These are phyloP conservation scores for Sycophaga agraensis DNA, from an alignment of 1,140 invertebrate genomes.

Conservation along the genomic window DNA sequence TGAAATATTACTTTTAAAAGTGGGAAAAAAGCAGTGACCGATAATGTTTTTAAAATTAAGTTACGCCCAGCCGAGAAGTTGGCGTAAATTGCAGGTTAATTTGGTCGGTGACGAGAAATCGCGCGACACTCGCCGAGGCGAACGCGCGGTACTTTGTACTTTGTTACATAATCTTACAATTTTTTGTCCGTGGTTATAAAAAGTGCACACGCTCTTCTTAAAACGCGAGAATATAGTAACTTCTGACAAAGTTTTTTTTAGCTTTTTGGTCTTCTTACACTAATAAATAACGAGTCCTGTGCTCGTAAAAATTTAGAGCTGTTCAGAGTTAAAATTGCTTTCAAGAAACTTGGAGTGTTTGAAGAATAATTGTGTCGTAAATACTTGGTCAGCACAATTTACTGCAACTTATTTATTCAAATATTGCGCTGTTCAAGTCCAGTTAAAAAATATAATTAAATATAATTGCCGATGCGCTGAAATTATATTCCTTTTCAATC, in stretches of 20 bases:
- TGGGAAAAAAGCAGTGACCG: too few relatives aligned
- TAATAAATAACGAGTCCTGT: conserved; percentile 14
- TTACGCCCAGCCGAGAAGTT: too few relatives aligned
- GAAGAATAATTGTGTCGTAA: conserved; percentile 23
- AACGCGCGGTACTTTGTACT: too few relatives aligned
- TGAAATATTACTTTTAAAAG: too few relatives aligned
- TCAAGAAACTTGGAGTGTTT: conserved; percentile 13
- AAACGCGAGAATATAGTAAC: neutral
- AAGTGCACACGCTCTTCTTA: neutral
- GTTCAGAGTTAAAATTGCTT: conserved; percentile 18
- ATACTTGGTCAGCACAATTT: conserved; percentile 8
- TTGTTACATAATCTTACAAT: neutral
- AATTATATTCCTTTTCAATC: too few relatives aligned
- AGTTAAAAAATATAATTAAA: neutral
- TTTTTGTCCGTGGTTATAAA: neutral
- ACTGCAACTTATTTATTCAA: neutral
- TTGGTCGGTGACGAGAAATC: too few relatives aligned
- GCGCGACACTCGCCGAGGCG: too few relatives aligned
- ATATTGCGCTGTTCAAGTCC: neutral
- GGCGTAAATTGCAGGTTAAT: too few relatives aligned
- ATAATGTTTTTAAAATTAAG: too few relatives aligned
- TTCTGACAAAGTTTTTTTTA: conserved; percentile 6
- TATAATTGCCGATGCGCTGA: too few relatives aligned
- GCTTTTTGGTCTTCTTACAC: conserved; percentile 3
- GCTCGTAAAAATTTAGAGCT: conserved; percentile 21